Evolutionary conservation across 2,113 vertebrate genomes (phyloP).

Genomic region (Octodon degus): DNA sequence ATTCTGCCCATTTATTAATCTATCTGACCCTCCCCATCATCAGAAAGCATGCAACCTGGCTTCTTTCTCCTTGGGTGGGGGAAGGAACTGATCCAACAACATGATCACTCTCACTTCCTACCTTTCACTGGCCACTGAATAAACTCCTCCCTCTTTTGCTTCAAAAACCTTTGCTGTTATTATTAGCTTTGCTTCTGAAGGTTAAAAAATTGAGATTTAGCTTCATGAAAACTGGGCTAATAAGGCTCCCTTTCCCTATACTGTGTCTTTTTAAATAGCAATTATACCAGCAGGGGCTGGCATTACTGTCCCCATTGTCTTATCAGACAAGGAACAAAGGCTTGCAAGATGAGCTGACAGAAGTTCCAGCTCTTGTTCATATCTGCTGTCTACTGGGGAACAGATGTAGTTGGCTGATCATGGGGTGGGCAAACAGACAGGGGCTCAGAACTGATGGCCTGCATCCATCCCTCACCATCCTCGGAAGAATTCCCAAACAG

Average conservation of each 20-base stretch:
- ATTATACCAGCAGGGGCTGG: not conserved
- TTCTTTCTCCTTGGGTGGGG: not conserved
- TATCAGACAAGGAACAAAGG: not conserved
- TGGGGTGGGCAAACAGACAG: not conserved
- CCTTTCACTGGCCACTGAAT: not conserved
- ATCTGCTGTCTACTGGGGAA: not conserved
- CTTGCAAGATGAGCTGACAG: not conserved
- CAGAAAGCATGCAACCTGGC: not conserved
- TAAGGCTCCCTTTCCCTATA: not conserved
- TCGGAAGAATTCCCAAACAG: not conserved
- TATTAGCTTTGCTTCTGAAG: not conserved
- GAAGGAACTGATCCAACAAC: not conserved
- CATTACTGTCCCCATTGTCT: not conserved
- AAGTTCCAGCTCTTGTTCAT: constrained; percentile 13
- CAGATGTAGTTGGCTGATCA: not conserved
- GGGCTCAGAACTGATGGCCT: accelerated
- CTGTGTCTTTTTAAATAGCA: not conserved
- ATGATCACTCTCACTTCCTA: not conserved
- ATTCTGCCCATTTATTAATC: not conserved
- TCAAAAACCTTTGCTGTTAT: not conserved
- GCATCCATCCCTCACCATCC: not conserved
- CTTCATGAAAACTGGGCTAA: too few species aligned
- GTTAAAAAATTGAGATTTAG: not conserved
- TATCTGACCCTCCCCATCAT: not conserved
- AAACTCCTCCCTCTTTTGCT: not conserved